Evolutionary conservation across 2,888 invertebrate genomes (phyloP).

Genomic region (Endomychus coccineus): DNA sequence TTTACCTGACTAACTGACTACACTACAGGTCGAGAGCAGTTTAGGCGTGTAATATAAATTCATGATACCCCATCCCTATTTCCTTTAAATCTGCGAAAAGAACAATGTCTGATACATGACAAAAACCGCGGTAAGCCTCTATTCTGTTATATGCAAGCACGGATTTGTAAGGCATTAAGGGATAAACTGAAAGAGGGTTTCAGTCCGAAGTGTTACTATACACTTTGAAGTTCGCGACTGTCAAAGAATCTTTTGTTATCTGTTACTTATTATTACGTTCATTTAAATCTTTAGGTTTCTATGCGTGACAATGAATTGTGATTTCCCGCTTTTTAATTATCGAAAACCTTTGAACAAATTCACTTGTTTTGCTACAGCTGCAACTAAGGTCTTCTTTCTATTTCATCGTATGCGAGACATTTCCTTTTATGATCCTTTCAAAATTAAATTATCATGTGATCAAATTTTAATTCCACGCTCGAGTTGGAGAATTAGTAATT

Average conservation of each 20-base stretch:
- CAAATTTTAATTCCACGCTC: too few relatives aligned
- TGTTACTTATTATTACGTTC: slow-evolving; percentile 45
- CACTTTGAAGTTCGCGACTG: slow-evolving; percentile 43
- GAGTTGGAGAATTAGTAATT: too few relatives aligned
- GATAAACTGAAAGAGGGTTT: slow-evolving; percentile 39
- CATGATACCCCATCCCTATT: slow-evolving; percentile 23
- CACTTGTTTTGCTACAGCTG: slow-evolving; percentile 27
- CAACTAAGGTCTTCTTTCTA: too few relatives aligned
- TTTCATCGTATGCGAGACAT: too few relatives aligned
- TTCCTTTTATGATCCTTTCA: too few relatives aligned
- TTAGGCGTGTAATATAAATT: slow-evolving; percentile 9
- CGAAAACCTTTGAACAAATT: slow-evolving; percentile 38
- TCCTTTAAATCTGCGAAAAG: slow-evolving; percentile 35
- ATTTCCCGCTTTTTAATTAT: slow-evolving; percentile 44
- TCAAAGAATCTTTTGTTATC: slow-evolving; percentile 44
- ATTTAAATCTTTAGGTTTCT: slow-evolving; percentile 39
- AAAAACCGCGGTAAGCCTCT: slow-evolving; percentile 40
- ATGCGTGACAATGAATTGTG: slow-evolving; percentile 42
- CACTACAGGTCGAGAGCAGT: slow-evolving; percentile 2
- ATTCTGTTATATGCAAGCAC: slow-evolving; percentile 39
- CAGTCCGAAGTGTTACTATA: slow-evolving; percentile 38
- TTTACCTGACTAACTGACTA: slow-evolving; percentile 16
- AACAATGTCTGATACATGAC: slow-evolving; percentile 37
- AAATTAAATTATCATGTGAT: too few relatives aligned
- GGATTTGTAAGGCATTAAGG: slow-evolving; percentile 43